Evolutionary conservation across 2,113 vertebrate species (phyloP).

Genomic region (Melanostigma gelatinosum): DNA sequence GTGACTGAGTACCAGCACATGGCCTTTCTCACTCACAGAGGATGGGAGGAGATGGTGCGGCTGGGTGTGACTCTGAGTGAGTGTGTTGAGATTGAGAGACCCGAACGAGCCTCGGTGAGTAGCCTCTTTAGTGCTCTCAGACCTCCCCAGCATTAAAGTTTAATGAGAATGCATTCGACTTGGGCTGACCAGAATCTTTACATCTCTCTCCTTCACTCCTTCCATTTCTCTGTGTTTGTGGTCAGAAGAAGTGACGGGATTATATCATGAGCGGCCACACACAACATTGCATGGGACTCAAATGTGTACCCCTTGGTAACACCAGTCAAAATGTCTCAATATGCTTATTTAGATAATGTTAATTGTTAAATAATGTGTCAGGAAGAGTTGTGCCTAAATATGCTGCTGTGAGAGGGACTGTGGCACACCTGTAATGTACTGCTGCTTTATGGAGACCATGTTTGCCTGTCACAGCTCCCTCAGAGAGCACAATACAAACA

Average conservation of each 20-base stretch:
- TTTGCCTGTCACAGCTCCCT: neutral
- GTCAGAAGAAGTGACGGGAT: slow-evolving; percentile 50
- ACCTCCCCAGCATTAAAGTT: slow-evolving; percentile 73
- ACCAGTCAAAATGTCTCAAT: neutral
- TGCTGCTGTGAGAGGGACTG: neutral
- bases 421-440: neutral
- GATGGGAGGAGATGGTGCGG: slow-evolving; percentile 15
- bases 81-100: slow-evolving; percentile 43
- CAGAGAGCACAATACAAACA: neutral
- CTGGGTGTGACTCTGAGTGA: slow-evolving; percentile 25
- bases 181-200: slow-evolving; percentile 54
- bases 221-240: slow-evolving; percentile 50
- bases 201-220: slow-evolving; percentile 25
- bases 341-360: slow-evolving; percentile 3
- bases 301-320: neutral
- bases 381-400: neutral
- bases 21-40: slow-evolving; percentile 25
- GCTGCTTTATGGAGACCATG: neutral
- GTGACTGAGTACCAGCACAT: slow-evolving; percentile 25
- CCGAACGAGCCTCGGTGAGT: slow-evolving; percentile 47
- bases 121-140: slow-evolving; percentile 70
- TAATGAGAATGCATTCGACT: slow-evolving; percentile 71
- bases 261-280: slow-evolving; percentile 19
- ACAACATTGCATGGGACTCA: neutral
- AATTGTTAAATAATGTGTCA: neutral